Evolutionary conservation across 2,888 invertebrate genomes (phyloP), one percentile per base, ranked within the genome.

Genomic region (Melieria omissa): DNA sequence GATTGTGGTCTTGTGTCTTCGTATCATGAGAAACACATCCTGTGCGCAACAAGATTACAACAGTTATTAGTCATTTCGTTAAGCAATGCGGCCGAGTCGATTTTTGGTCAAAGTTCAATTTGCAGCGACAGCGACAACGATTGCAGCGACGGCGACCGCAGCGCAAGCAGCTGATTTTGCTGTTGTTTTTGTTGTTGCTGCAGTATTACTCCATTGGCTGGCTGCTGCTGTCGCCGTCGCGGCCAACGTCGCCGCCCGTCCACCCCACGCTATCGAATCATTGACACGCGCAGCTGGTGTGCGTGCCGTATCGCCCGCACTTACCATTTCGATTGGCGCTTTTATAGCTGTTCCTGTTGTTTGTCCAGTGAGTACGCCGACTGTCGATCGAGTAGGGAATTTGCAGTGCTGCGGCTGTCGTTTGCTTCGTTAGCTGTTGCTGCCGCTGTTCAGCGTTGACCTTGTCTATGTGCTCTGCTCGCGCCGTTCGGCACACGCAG

Each of bases 1-100:
- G 88, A 98, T 96, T 80, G 98, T 98, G 82, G 94, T 91, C 89
- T 98, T 98, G 89, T 96, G 96, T 86, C 98, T 92, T 88, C 98
- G 92, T 85, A 99, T 95, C 97, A 98, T 98, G 85, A 99, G 90
- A 92, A 98, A 99, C 83, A 99, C 97, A 89, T 99, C 98, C 98
- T 96, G 88, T 90, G 46, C 52, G 54, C 64, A 45, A 45, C 47
- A 44, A 44, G 9, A 62, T 45, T 44, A 62, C n/a, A 62, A 46
- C 4, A 12, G 16, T 54, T 42, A 61, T 16, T 62, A 62, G 52
- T 14, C 42, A 41, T 41, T 60, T 45, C 29, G 46, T 49, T 14
- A 14, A 29, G 29, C 16, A 16, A 47, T 44, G 29, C n/a, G n/a
- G 46, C 45, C 12, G n/a, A 52, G 42, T 14, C 73, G 74, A 72